These are phyloP conservation scores for Trichechus manatus DNA, from an alignment of 2,113 vertebrate species.

Conservation along the genomic window DNA sequence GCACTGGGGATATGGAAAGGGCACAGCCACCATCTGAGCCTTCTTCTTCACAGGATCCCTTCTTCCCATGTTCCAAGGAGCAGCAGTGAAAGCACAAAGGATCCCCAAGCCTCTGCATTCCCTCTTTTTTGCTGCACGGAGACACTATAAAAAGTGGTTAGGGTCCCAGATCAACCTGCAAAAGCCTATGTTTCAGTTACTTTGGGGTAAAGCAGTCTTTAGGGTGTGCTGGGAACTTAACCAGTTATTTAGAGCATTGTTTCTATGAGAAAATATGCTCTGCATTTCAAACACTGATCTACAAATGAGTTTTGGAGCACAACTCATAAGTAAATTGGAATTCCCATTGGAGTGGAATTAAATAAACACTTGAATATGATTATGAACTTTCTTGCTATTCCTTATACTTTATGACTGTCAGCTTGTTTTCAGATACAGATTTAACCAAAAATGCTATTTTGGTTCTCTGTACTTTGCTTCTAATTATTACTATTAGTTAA, in stretches of 20 bases:
- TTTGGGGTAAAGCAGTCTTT: neutral
- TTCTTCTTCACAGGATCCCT: neutral
- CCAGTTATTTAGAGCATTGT: neutral
- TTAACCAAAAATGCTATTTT: slow-evolving; percentile 53
- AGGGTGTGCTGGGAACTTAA: neutral
- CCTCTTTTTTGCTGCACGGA: neutral
- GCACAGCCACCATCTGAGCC: neutral
- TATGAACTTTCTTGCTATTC: slow-evolving; percentile 35
- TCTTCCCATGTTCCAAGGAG: neutral
- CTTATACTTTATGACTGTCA: neutral
- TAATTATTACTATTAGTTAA: neutral
- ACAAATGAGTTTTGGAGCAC: slow-evolving; percentile 1
- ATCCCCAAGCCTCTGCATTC: neutral
- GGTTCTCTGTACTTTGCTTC: neutral
- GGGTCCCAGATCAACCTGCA: neutral
- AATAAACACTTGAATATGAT: neutral
- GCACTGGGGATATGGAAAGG: neutral
- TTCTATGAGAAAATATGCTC: neutral
- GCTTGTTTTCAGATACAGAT: neutral
- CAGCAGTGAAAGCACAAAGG: neutral
- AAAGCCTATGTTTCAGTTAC: neutral
- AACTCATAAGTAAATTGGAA: neutral
- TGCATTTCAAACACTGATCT: slow-evolving; percentile 55
- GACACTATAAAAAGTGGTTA: neutral
- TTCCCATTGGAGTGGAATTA: neutral